A percentile compares a stretch with the other conserved stretches of the same genome.
Conservation (phyloP, 2,113 vertebrate species). For the Rhizomys pruinosus region DNA sequence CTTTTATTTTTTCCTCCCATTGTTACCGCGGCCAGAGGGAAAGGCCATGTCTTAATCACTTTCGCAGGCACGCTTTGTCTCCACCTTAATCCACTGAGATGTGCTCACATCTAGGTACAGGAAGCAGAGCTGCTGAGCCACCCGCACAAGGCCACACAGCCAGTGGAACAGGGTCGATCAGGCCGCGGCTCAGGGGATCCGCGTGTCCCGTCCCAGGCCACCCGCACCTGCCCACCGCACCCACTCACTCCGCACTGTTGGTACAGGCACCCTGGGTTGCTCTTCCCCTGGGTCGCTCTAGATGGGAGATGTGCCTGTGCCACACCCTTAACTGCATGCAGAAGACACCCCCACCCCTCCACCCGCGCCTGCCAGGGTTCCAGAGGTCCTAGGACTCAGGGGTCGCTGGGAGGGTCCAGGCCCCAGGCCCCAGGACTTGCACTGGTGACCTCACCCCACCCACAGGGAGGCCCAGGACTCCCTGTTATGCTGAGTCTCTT, state of each 20-base stretch:
- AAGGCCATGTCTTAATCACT: accelerated
- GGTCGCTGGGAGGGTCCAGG: accelerated
- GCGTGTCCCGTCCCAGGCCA: too few relatives aligned
- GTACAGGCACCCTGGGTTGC: too few relatives aligned
- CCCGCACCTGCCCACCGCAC: too few relatives aligned
- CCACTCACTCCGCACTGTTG: too few relatives aligned
- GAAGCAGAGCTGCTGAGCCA: neutral
- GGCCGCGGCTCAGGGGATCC: too few relatives aligned
- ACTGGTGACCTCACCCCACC: neutral
- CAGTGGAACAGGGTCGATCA: too few relatives aligned
- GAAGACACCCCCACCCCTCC: neutral
- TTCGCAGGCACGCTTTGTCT: neutral
- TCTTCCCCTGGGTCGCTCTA: too few relatives aligned
- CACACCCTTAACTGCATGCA: accelerated
- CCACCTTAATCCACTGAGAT: neutral
- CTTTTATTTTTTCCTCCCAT: neutral
- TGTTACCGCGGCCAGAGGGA: neutral
- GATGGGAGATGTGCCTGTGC: neutral
- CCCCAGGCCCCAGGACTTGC: neutral
- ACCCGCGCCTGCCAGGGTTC: too few relatives aligned
- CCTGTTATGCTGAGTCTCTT: too few relatives aligned
- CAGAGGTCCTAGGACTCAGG: too few relatives aligned
- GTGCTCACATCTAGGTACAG: accelerated
- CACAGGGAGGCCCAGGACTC: too few relatives aligned
- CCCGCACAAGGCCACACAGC: neutral